Conservation (phyloP, 2,113 vertebrate genomes). For the Rousettus leschenaultii region DNA sequence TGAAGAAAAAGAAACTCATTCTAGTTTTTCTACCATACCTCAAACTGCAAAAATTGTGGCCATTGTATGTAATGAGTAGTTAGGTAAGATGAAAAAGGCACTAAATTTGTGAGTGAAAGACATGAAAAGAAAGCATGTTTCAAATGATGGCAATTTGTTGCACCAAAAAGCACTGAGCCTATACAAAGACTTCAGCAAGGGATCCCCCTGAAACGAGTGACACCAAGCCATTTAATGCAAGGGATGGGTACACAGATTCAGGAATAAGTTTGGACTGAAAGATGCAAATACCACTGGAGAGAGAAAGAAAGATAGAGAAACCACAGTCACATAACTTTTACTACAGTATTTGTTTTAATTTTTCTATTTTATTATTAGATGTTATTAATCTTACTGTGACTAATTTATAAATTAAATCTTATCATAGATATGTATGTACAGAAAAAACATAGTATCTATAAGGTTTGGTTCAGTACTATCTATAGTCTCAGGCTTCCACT, state of each 20-base stretch:
- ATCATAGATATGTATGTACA: neutral
- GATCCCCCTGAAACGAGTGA: neutral
- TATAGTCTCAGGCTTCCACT: neutral
- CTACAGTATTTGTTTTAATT: neutral
- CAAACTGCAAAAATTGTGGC: neutral
- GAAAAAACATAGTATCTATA: neutral
- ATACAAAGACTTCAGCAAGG: neutral
- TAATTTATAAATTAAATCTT: neutral
- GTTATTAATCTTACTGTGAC: neutral
- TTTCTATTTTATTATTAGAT: neutral
- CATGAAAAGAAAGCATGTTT: neutral
- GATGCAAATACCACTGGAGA: neutral
- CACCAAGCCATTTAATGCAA: neutral
- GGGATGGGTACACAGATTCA: neutral
- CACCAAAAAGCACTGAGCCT: neutral
- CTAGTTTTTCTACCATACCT: neutral
- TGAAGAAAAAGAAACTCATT: neutral
- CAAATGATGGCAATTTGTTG: neutral
- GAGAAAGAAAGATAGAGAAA: neutral
- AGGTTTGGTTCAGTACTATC: neutral
- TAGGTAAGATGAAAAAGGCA: neutral
- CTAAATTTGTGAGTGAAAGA: neutral
- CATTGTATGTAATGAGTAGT: neutral
- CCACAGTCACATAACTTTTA: neutral
- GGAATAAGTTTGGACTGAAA: neutral